These are phyloP conservation scores for Sphaeramia orbicularis DNA, from an alignment of 2,797 vertebrate genomes.

Conservation along the genomic window DNA sequence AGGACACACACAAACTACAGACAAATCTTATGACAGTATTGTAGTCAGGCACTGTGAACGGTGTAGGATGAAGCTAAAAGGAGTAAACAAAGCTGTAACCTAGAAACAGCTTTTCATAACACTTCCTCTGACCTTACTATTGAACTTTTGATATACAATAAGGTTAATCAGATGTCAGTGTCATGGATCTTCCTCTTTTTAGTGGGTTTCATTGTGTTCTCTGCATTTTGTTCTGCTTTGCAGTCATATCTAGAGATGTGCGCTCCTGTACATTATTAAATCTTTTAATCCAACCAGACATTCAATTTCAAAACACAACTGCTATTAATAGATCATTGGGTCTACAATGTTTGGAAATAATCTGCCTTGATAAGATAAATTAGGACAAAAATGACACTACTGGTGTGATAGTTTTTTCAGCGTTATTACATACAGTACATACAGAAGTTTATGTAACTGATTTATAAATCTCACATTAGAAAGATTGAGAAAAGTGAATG, in stretches of 20 bases:
- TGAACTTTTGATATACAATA: background rate
- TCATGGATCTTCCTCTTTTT: background rate
- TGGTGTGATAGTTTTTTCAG: too few species aligned
- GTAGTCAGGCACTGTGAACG: background rate
- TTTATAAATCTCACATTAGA: too few species aligned
- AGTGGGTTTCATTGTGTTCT: background rate
- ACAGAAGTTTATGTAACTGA: too few species aligned
- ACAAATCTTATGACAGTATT: conserved; percentile 23
- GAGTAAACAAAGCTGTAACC: background rate
- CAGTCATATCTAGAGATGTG: background rate
- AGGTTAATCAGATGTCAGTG: background rate
- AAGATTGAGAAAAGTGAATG: too few species aligned
- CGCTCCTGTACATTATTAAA: too few species aligned
- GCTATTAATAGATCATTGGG: too few species aligned
- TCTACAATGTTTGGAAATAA: too few species aligned
- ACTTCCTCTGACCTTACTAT: conserved; percentile 7
- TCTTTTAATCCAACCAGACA: too few species aligned
- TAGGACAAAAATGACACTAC: too few species aligned
- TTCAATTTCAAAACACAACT: too few species aligned
- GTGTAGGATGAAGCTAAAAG: background rate
- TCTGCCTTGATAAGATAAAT: too few species aligned
- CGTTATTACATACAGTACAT: too few species aligned
- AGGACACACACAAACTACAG: background rate
- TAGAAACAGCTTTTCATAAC: background rate
- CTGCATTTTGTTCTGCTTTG: background rate